These are phyloP conservation scores for Cataglyphis livida DNA, from an alignment of 2,888 invertebrate genomes.

Conservation along the genomic window DNA sequence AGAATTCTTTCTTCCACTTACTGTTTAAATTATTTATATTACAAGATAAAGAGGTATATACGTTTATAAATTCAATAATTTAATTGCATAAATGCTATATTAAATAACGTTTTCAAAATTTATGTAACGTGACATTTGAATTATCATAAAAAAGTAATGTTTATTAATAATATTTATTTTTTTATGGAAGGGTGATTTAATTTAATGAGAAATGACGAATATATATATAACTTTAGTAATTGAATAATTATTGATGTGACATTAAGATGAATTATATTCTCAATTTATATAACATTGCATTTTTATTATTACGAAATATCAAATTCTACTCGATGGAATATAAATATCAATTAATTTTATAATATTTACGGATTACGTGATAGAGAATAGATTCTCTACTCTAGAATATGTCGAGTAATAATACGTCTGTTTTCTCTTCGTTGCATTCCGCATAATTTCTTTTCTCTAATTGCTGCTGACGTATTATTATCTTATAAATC, in stretches of 20 bases:
- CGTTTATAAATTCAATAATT: conserved; percentile 10
- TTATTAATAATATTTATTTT: background rate
- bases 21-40: background rate
- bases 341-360: conserved; percentile 1
- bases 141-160: background rate
- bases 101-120: background rate
- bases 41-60: background rate
- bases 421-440: background rate
- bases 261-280: background rate
- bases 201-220: background rate
- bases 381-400: background rate
- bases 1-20: background rate
- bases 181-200: background rate
- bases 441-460: background rate
- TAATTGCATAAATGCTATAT: background rate
- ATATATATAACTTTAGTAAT: background rate
- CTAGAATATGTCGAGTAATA: conserved; percentile 2
- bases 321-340: background rate
- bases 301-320: background rate
- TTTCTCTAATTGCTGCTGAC: background rate
- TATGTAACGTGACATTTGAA: background rate
- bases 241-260: conserved; percentile 8
- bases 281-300: background rate
- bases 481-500: conserved; percentile 8
- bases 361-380: background rate